Conservation (phyloP, 2,888 invertebrate genomes). For the Abrostola triplasia region DNA sequence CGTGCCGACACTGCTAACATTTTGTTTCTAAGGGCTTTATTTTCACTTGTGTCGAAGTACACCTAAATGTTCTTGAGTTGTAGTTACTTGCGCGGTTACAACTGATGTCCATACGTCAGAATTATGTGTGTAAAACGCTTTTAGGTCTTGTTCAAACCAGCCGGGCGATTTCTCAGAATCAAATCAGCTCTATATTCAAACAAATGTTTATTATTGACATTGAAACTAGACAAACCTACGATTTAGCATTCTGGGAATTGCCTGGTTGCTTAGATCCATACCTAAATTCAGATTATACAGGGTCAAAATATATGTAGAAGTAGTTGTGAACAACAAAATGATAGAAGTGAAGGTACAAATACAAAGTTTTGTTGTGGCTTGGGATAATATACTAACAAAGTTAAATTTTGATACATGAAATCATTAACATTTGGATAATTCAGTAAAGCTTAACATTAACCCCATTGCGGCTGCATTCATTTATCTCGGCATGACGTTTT, state of each 20-base stretch:
- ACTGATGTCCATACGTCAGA: too few relatives aligned
- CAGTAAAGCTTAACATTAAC: conserved; percentile 71
- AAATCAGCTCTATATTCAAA: too few relatives aligned
- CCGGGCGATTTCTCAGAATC: too few relatives aligned
- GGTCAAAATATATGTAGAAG: neutral
- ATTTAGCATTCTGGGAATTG: too few relatives aligned
- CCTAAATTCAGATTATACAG: neutral
- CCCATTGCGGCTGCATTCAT: conserved; percentile 86
- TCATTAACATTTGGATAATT: conserved; percentile 68
- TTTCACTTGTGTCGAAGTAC: conserved; percentile 10
- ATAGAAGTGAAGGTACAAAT: conserved; percentile 65
- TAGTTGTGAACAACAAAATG: conserved; percentile 63
- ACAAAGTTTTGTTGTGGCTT: conserved; percentile 88
- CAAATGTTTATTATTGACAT: too few relatives aligned
- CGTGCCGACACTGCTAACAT: conserved; percentile 62
- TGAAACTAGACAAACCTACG: too few relatives aligned
- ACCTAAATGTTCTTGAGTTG: conserved; percentile 1
- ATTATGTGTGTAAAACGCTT: too few relatives aligned
- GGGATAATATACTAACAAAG: conserved; percentile 74
- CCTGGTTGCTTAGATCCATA: too few relatives aligned
- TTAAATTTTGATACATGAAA: conserved; percentile 54
- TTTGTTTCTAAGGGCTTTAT: conserved; percentile 52
- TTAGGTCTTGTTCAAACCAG: too few relatives aligned
- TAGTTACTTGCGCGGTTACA: too few relatives aligned
- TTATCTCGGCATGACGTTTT: conserved; percentile 63